Evolutionary conservation across 2,888 invertebrate genomes (phyloP).

Genomic region (Drosophila anceps): DNA sequence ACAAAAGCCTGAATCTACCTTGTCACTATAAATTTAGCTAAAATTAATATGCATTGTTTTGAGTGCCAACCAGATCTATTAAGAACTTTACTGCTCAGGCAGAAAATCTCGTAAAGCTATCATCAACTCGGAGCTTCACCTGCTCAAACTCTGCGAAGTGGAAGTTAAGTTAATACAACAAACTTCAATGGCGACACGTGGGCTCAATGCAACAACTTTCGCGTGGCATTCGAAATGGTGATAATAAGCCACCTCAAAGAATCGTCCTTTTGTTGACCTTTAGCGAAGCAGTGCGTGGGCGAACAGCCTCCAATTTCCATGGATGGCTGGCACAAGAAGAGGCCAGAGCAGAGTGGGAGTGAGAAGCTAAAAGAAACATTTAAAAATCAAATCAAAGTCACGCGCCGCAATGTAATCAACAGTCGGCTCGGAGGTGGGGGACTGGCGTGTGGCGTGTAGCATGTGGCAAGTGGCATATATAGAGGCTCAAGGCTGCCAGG

Average conservation of each 20-base stretch:
- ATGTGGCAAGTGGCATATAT: slow-evolving; percentile 15
- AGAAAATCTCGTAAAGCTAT: slow-evolving; percentile 29
- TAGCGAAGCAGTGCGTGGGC: slow-evolving; percentile 56
- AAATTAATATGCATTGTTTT: background rate
- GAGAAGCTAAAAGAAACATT: slow-evolving; percentile 69
- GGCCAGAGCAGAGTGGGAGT: background rate
- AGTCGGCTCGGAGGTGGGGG: slow-evolving; percentile 35
- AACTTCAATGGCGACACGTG: slow-evolving; percentile 71
- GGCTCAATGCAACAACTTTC: slow-evolving; percentile 55
- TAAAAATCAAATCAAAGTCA: slow-evolving; percentile 83
- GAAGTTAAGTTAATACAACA: slow-evolving; percentile 55
- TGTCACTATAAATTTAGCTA: background rate
- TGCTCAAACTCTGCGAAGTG: background rate
- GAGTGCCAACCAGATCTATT: background rate
- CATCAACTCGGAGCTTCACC: background rate
- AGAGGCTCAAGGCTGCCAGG: slow-evolving; percentile 43
- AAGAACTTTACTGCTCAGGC: background rate
- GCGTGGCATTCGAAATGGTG: slow-evolving; percentile 27
- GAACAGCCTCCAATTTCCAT: slow-evolving; percentile 36
- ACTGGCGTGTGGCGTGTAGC: slow-evolving; percentile 11
- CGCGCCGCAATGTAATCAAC: slow-evolving; percentile 78
- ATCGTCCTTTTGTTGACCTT: slow-evolving; percentile 82
- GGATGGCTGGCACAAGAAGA: background rate
- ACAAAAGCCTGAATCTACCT: background rate
- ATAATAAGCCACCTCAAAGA: slow-evolving; percentile 61